phyloP scores from a whole-genome alignment of 2,113 vertebrate species.

The Ameiurus melas region DNA sequence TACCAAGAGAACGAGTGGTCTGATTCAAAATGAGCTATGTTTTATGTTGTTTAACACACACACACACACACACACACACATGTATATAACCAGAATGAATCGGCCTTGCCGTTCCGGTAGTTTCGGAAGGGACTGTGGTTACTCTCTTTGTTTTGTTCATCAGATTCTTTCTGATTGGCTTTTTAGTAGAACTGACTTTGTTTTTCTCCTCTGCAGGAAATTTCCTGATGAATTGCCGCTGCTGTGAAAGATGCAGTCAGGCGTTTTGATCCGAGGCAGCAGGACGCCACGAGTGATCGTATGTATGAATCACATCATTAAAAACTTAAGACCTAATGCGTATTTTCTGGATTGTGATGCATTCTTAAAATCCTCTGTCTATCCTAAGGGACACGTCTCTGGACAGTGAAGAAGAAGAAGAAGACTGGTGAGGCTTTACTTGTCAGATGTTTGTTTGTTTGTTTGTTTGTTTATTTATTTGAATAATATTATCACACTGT shows the following conservation, averaged over 20 bases:
- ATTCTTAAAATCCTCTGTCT: conserved; percentile 66
- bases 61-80: too few relatives aligned
- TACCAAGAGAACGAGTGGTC: not conserved
- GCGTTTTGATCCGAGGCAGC: conserved; percentile 47
- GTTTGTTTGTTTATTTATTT: conserved; percentile 12
- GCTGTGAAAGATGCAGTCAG: conserved; percentile 43
- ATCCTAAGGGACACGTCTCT: conserved; percentile 34
- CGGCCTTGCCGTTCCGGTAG: too few relatives aligned
- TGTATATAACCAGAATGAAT: too few relatives aligned
- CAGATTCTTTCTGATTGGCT: conserved; percentile 1
- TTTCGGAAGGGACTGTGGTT: too few relatives aligned
- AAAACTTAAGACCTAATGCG: conserved; percentile 49
- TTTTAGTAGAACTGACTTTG: not conserved
- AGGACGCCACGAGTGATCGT: conserved; percentile 31
- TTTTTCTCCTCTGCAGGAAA: conserved; percentile 42
- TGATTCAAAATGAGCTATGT: too few relatives aligned
- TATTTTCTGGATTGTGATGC: conserved; percentile 44
- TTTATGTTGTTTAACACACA: too few relatives aligned
- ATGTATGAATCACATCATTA: conserved; percentile 59
- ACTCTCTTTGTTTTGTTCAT: not conserved
- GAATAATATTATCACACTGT: not conserved
- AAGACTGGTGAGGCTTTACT: conserved; percentile 43
- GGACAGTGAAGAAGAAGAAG: conserved; percentile 45
- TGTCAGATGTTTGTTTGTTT: conserved; percentile 40
- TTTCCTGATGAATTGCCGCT: conserved; percentile 54